These are phyloP conservation scores for Schlechtendalia chinensis DNA, from an alignment of 1,140 invertebrate genomes.

Conservation along the genomic window DNA sequence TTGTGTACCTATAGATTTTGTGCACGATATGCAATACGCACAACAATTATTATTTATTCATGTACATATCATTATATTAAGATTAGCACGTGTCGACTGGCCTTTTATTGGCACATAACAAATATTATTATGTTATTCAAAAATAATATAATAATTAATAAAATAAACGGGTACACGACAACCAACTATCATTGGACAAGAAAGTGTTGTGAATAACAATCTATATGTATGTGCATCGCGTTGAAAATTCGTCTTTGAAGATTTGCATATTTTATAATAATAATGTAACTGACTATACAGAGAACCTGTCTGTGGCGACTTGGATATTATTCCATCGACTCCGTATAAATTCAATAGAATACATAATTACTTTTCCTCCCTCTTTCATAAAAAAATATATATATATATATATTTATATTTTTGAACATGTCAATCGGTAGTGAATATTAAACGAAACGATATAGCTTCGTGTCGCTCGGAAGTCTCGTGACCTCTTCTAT, in stretches of 20 bases:
- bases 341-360: slow-evolving; percentile 28
- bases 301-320: background rate
- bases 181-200: too few species aligned
- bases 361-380: slow-evolving; percentile 24
- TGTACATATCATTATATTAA: too few species aligned
- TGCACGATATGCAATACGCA: too few species aligned
- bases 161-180: background rate
- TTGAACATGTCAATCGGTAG: slow-evolving; percentile 16
- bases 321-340: background rate
- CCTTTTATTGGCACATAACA: too few species aligned
- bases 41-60: too few species aligned
- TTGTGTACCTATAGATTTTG: too few species aligned
- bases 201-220: background rate
- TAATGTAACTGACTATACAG: background rate
- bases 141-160: background rate
- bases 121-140: too few species aligned
- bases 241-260: background rate
- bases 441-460: slow-evolving; percentile 43
- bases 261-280: slow-evolving; percentile 20
- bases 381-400: background rate
- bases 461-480: background rate
- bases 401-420: background rate
- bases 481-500: slow-evolving; percentile 15
- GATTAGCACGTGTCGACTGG: too few species aligned
- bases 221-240: background rate